Conservation (phyloP, 2,797 vertebrate genomes). For the Coendou prehensilis region DNA sequence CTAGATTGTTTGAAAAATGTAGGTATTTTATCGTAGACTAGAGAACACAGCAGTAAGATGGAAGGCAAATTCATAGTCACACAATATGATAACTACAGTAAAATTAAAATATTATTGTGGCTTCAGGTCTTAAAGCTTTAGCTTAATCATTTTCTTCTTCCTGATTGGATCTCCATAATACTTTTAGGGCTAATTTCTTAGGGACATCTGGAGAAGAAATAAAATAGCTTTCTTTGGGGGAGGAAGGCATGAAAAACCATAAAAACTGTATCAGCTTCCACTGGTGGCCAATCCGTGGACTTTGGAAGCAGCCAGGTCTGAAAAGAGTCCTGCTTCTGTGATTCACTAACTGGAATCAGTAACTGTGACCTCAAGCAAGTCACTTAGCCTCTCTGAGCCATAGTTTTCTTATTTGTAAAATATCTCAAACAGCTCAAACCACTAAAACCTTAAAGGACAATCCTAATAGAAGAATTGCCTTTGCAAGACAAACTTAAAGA, state of each 20-base stretch:
- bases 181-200: not conserved
- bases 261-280: too few relatives aligned
- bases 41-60: not conserved
- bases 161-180: not conserved
- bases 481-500: not conserved
- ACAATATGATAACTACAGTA: not conserved
- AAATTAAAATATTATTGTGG: not conserved
- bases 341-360: not conserved
- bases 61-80: not conserved
- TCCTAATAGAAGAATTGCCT: not conserved
- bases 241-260: not conserved
- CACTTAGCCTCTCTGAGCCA: not conserved
- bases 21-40: not conserved
- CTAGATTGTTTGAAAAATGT: constrained; percentile 7
- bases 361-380: not conserved
- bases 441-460: not conserved
- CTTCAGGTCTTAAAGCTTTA: not conserved
- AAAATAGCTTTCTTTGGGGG: not conserved
- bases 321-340: not conserved
- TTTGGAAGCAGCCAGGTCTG: not conserved
- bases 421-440: not conserved
- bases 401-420: constrained; percentile 23
- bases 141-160: constrained; percentile 14
- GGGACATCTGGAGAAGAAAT: not conserved
- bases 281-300: not conserved